phyloP scores from a whole-genome alignment of 2,113 vertebrate genomes.

The Neolamprologus falcicula region DNA sequence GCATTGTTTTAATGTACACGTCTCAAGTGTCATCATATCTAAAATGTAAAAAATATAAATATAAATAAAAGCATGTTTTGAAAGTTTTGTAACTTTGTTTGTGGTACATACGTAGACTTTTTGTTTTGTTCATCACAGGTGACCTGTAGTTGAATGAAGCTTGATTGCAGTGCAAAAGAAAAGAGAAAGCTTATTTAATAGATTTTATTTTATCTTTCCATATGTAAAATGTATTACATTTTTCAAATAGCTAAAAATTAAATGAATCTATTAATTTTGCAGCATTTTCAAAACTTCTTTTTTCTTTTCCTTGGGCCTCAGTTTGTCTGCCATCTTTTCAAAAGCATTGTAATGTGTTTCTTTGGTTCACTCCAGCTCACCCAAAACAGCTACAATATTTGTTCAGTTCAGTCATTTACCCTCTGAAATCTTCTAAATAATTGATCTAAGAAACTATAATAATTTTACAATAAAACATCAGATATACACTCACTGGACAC shows the following conservation, averaged over 20 bases:
- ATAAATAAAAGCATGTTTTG: conserved; percentile 89
- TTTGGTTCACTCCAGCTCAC: not conserved
- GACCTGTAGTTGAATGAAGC: not conserved
- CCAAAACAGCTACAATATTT: not conserved
- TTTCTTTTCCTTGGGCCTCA: not conserved
- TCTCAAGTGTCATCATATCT: conserved; percentile 82
- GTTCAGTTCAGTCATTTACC: not conserved
- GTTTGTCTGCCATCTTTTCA: not conserved
- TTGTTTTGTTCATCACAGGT: not conserved
- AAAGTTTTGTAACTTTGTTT: conserved; percentile 76
- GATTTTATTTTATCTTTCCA: not conserved
- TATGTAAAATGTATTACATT: not conserved
- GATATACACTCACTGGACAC: not conserved
- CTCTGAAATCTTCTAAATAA: not conserved
- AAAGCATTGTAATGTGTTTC: conserved; percentile 8
- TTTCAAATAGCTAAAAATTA: not conserved
- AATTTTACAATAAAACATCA: not conserved
- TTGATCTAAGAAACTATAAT: not conserved
- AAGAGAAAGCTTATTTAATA: not conserved
- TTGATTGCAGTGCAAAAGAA: not conserved
- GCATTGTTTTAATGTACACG: conserved; percentile 74
- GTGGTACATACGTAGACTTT: not conserved
- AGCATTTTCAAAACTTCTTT: not conserved
- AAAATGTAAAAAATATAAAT: conserved; percentile 77
- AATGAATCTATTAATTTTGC: not conserved